A percentile compares a stretch with the other conserved stretches of the same genome.
Conservation (phyloP, 1,140 invertebrate genomes). For the Aricia agestis region DNA sequence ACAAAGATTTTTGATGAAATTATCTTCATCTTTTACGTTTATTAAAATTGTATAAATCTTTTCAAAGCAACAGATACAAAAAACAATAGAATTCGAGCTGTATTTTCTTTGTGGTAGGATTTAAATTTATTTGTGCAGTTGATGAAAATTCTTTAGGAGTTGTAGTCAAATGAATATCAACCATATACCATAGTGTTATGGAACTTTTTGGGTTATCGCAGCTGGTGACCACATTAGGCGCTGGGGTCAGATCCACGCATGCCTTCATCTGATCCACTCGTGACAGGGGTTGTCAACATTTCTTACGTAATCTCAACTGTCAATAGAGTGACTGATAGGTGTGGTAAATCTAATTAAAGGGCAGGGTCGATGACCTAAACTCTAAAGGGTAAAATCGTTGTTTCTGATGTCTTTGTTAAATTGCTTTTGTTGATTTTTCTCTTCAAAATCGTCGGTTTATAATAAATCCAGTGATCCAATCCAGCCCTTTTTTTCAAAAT, state of each 20-base stretch:
- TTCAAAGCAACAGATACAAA: not conserved
- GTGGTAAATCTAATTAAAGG: not conserved
- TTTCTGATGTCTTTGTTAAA: not conserved
- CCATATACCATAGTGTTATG: not conserved
- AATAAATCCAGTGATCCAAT: no score
- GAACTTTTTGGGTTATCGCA: not conserved
- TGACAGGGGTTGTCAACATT: slow-evolving; percentile 27
- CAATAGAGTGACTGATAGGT: not conserved
- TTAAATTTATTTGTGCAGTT: not conserved
- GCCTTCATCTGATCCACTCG: slow-evolving; percentile 36
- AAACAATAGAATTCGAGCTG: slow-evolving; percentile 12
- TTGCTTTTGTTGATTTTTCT: not conserved
- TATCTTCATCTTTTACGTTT: not conserved
- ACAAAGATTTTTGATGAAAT: slow-evolving; percentile 1
- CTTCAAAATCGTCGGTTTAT: no score
- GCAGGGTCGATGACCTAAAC: not conserved
- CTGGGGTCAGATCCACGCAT: slow-evolving; percentile 35
- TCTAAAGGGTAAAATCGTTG: not conserved
- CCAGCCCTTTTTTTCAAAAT: no score
- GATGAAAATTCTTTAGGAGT: not conserved
- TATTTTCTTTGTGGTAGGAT: not conserved
- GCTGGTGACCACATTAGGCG: slow-evolving; percentile 14
- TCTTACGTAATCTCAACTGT: slow-evolving; percentile 8
- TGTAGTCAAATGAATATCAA: not conserved
- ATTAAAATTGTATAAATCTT: not conserved